Conservation (phyloP, 2,888 invertebrate genomes). For the Chironomus riparius region DNA sequence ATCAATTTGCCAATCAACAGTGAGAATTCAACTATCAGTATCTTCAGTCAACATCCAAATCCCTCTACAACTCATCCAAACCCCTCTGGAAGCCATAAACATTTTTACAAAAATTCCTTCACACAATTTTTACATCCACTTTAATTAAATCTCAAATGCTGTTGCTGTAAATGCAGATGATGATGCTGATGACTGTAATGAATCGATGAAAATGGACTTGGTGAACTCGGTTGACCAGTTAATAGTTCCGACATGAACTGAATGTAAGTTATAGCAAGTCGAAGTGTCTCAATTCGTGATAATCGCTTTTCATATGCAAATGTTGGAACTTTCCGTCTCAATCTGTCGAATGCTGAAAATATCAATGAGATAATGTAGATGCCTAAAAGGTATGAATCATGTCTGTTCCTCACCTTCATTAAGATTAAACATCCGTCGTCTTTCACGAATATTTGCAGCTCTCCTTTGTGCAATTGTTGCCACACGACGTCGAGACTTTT, state of each 20-base stretch:
- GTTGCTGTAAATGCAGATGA: not conserved
- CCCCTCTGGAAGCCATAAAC: not conserved
- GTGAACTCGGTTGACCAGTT: slow-evolving; percentile 50
- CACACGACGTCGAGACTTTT: slow-evolving; percentile 77
- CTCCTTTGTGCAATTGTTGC: slow-evolving; percentile 84
- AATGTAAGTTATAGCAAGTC: slow-evolving; percentile 92
- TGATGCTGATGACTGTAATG: slow-evolving; percentile 21
- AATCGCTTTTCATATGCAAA: slow-evolving; percentile 94
- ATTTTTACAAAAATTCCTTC: not conserved
- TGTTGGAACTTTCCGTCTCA: slow-evolving; percentile 86
- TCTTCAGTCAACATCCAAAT: too few relatives aligned
- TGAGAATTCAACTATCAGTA: too few relatives aligned
- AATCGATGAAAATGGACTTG: slow-evolving; percentile 2
- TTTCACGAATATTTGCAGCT: slow-evolving; percentile 87
- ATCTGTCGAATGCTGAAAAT: slow-evolving; percentile 74
- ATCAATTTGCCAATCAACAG: too few relatives aligned
- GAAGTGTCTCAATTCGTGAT: slow-evolving; percentile 88
- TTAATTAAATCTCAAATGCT: slow-evolving; percentile 18
- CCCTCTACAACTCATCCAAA: too few relatives aligned
- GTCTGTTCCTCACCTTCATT: slow-evolving; percentile 51
- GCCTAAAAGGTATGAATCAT: not conserved
- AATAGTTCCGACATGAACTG: slow-evolving; percentile 91
- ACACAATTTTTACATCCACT: not conserved
- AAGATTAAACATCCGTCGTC: slow-evolving; percentile 89
- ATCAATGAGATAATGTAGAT: not conserved